A percentile compares a stretch with the other conserved stretches of the same genome.
Conservation (phyloP, 2,113 vertebrate genomes). For the Crotalus horridus region DNA sequence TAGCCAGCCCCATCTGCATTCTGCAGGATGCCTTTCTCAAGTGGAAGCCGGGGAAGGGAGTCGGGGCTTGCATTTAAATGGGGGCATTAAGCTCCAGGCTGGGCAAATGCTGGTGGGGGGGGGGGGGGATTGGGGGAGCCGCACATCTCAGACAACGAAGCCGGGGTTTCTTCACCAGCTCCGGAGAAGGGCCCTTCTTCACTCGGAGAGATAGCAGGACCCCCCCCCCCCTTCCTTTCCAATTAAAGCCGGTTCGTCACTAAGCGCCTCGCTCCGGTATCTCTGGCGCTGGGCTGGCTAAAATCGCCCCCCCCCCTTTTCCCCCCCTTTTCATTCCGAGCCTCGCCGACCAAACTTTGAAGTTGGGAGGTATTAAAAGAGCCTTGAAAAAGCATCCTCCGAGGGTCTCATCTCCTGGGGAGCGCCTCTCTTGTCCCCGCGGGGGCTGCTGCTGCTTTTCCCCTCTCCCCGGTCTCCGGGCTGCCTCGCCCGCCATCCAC, state of each 20-base stretch:
- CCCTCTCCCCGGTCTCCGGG: no score
- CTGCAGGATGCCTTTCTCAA: conserved; percentile 38
- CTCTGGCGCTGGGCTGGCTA: conserved; percentile 35
- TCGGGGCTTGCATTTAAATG: conserved; percentile 49
- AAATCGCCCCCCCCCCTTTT: conserved; percentile 5
- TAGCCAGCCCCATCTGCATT: conserved; percentile 43
- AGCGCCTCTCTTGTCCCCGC: no score
- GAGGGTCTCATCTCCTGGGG: no score
- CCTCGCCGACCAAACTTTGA: conserved; percentile 15
- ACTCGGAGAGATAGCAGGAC: conserved; percentile 2
- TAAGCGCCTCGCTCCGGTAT: neutral
- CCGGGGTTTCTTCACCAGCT: conserved; percentile 16
- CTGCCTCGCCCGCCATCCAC: no score
- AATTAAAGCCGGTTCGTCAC: neutral
- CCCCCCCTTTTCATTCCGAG: neutral
- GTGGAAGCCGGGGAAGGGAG: conserved; percentile 29
- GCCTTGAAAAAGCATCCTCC: rapidly evolving
- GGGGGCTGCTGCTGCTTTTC: no score
- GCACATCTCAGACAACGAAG: conserved; percentile 15
- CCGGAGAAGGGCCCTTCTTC: neutral
- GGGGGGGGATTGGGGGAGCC: conserved; percentile 1
- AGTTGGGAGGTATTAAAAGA: no score
- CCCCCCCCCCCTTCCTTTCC: neutral
- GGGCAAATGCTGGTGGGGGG: conserved; percentile 35
- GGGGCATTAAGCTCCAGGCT: conserved; percentile 44